A percentile compares a stretch with the other conserved stretches of the same genome.
Evolutionary conservation across 2,797 vertebrate genomes (phyloP).

Genomic region (Cryptoblepharus egeriae): DNA sequence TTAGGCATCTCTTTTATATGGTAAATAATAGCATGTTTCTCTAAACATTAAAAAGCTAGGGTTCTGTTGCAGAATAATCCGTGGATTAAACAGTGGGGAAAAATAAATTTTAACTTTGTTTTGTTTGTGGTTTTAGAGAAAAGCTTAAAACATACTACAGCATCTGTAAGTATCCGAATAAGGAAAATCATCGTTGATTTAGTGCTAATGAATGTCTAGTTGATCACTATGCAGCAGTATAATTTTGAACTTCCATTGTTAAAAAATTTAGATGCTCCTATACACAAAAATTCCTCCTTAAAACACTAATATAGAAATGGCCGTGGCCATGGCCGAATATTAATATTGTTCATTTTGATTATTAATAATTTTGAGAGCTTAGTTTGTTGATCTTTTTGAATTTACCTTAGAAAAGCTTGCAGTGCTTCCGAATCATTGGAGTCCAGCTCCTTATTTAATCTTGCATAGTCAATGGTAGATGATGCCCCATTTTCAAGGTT

Average conservation of each 20-base stretch:
- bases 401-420: slow-evolving; percentile 74
- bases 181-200: neutral
- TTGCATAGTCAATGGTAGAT: slow-evolving; percentile 86
- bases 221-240: neutral
- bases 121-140: too few relatives aligned
- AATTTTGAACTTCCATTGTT: neutral
- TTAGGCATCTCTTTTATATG: neutral
- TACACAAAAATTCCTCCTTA: neutral
- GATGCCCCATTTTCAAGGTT: slow-evolving; percentile 83
- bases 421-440: slow-evolving; percentile 75
- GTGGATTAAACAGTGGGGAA: too few relatives aligned
- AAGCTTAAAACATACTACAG: too few relatives aligned
- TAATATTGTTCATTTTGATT: neutral
- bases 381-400: neutral
- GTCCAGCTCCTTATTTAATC: slow-evolving; percentile 88
- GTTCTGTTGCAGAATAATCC: too few relatives aligned
- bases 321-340: neutral
- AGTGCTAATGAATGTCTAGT: too few relatives aligned
- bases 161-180: too few relatives aligned
- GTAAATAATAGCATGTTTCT: neutral
- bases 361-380: neutral
- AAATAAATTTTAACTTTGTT: too few relatives aligned
- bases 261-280: neutral
- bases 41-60: neutral
- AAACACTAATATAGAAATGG: neutral